These are phyloP conservation scores for Cervus canadensis DNA, from an alignment of 2,113 vertebrate genomes.

Conservation along the genomic window DNA sequence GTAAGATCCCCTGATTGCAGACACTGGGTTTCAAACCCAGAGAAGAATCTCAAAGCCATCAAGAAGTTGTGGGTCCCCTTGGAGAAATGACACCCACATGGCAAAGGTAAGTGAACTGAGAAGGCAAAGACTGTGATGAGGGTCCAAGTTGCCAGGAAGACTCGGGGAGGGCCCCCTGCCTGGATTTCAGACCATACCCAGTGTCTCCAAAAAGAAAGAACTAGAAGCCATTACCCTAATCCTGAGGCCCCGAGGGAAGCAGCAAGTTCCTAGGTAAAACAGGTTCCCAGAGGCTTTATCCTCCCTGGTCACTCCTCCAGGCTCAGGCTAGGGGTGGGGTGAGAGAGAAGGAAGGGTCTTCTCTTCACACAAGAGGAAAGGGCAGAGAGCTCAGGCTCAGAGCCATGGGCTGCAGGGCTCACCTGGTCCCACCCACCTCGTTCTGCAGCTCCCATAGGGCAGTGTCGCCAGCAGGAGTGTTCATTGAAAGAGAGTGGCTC, in stretches of 20 bases:
- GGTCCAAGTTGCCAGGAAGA: neutral
- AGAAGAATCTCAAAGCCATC: neutral
- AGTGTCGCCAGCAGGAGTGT: neutral
- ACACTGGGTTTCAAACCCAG: neutral
- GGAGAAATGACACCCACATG: neutral
- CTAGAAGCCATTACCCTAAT: slow-evolving; percentile 21
- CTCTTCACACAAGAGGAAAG: neutral
- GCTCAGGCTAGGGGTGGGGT: neutral
- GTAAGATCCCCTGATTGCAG: neutral
- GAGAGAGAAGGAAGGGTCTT: neutral
- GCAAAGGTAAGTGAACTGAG: neutral
- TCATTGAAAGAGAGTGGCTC: neutral
- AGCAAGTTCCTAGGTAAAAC: neutral
- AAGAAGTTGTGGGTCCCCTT: neutral
- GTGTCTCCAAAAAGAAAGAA: slow-evolving; percentile 35
- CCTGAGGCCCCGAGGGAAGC: neutral
- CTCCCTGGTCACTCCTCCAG: neutral
- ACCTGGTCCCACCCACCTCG: accelerated
- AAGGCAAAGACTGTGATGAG: neutral
- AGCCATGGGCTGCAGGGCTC: neutral
- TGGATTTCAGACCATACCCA: slow-evolving; percentile 20
- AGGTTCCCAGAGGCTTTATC: slow-evolving; percentile 42
- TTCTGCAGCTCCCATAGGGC: neutral
- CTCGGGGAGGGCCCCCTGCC: neutral
- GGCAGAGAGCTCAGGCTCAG: neutral